A percentile compares a stretch with the other conserved stretches of the same genome.
phyloP scores from a whole-genome alignment of 2,888 invertebrate species.

The Platycheirus albimanus region DNA sequence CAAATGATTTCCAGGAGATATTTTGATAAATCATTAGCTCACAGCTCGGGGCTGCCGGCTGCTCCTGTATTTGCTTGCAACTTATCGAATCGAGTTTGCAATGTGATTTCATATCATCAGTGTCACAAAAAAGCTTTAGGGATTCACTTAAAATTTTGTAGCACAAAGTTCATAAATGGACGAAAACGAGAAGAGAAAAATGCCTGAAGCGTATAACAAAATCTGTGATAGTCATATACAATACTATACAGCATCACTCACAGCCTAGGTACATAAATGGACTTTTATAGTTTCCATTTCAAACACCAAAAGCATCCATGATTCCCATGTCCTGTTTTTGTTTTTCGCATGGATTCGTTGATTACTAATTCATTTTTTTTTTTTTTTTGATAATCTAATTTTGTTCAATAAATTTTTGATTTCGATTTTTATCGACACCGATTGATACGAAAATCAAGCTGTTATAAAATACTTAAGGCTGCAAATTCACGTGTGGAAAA shows the following conservation, averaged over 20 bases:
- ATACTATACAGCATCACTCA: slow-evolving; percentile 9
- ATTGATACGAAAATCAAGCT: too few species aligned
- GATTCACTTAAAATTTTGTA: slow-evolving; percentile 13
- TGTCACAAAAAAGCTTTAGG: slow-evolving; percentile 17
- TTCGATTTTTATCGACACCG: too few species aligned
- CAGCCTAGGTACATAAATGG: slow-evolving; percentile 5
- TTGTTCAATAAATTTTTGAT: too few species aligned
- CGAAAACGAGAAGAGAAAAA: neutral
- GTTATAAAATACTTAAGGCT: too few species aligned
- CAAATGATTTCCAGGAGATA: slow-evolving; percentile 23
- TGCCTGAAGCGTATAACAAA: slow-evolving; percentile 21
- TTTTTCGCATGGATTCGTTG: too few species aligned
- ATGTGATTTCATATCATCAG: slow-evolving; percentile 28
- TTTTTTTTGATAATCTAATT: too few species aligned
- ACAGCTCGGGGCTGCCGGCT: slow-evolving; percentile 23
- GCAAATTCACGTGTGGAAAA: too few species aligned
- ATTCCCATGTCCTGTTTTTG: too few species aligned
- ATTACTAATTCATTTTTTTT: too few species aligned
- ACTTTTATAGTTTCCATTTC: too few species aligned
- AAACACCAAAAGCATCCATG: too few species aligned
- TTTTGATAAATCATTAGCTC: slow-evolving; percentile 36
- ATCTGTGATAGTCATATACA: slow-evolving; percentile 13
- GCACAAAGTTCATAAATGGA: neutral
- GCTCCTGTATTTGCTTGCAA: neutral
- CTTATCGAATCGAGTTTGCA: slow-evolving; percentile 12